A percentile compares a stretch with the other conserved stretches of the same genome.
Evolutionary conservation across 1,140 invertebrate genomes (phyloP).

Genomic region (Oryctes rhinoceros): DNA sequence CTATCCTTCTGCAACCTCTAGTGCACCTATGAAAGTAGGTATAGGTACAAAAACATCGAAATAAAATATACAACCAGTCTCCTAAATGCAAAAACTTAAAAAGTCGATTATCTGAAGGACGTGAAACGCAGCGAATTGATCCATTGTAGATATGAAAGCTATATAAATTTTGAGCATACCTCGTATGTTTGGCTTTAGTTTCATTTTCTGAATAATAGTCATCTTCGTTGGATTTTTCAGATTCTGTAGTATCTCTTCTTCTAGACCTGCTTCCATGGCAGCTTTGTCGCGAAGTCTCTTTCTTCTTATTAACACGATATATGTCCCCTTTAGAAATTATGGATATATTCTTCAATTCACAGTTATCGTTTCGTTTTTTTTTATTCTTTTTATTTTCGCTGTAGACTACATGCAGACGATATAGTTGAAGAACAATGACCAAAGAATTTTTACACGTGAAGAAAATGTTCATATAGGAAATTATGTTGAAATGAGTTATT

Average conservation of each 20-base stretch:
- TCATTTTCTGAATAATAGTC: conserved; percentile 43
- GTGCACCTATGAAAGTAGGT: too few relatives aligned
- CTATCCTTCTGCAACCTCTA: too few relatives aligned
- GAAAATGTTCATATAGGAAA: conserved; percentile 93
- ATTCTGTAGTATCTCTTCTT: conserved; percentile 20
- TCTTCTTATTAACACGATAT: conserved; percentile 48
- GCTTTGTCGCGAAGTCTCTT: conserved; percentile 30
- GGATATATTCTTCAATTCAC: conserved; percentile 64
- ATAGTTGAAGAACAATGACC: conserved; percentile 86
- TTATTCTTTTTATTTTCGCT: conserved; percentile 67
- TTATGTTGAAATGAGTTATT: conserved; percentile 85
- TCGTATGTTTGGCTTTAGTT: conserved; percentile 14
- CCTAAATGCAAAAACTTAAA: too few relatives aligned
- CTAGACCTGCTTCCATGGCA: not conserved
- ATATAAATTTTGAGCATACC: not conserved
- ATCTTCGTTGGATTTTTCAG: conserved; percentile 38
- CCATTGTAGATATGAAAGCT: not conserved
- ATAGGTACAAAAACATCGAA: too few relatives aligned
- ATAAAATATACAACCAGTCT: too few relatives aligned
- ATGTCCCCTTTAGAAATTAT: conserved; percentile 67
- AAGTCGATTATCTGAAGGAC: too few relatives aligned
- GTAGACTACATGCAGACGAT: conserved; percentile 84
- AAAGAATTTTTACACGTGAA: conserved; percentile 91
- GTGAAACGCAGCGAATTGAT: not conserved
- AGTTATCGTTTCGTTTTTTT: conserved; percentile 59